Evolutionary conservation across 2,797 vertebrate species (phyloP), one percentile per base, ranked within the genome.

Genomic region (Urophycis tenuis): DNA sequence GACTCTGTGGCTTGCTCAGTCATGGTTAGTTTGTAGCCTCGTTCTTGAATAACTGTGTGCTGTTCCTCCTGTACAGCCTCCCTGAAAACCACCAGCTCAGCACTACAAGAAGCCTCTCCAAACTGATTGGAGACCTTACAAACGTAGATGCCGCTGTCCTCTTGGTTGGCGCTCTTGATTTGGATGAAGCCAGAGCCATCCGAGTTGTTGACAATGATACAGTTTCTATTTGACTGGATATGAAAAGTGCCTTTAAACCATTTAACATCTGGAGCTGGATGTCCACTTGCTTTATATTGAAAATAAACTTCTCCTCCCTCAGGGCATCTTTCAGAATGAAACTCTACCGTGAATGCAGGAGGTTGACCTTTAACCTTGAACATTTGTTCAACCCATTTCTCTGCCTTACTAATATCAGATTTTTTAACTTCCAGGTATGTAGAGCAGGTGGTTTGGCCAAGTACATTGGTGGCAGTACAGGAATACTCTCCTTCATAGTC

Each of bases 401-500:
- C 92, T 34, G 90, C 91, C 75, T 88, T 87, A 60, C 81, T 89
- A 39, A 91, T 71, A 75, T 92, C 90, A 41, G 86, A 87, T 74
- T 90, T 81, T 75, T 92, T 93, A 75, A 97, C 88, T 75, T 93
- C 93, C 0, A 99, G 91, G 78, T 90, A 93, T 1, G 95, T 91
- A 0, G 91, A 95, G 81, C 96, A 96, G 0, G 88, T 88, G 15
- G 89, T 88, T 83, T 94, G 89, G 14, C 97, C 95, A 0, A 94
- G 91, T 9, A 83, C 88, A 80, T 96, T 98, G 79, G 92, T 94
- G 77, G 95, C 96, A 17, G 92, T 79, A 3, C 97, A 98, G 0
- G 79, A 92, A 39, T 97, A 98, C 78, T 96, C 93, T 25, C 97
- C 97, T 85, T 95, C 94, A 81, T 94, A 89, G 83, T 95, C 93